Base-by-base conservation (phyloP, 2,113 vertebrate species). In the Telmatochromis brachygnathus region DNA sequence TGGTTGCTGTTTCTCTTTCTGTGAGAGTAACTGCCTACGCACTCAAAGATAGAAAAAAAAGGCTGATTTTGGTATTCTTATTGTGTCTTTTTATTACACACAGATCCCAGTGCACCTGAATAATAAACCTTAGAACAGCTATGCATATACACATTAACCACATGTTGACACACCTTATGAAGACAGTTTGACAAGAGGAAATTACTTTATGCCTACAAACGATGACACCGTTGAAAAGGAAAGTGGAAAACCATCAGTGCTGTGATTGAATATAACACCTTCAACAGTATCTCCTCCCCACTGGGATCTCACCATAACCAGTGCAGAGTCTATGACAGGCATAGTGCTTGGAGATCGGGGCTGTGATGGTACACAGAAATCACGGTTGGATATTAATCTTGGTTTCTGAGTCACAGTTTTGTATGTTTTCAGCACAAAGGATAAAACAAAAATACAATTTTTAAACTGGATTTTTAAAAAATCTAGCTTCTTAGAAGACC, bases 41-140 rank as follows among this genome's bases (percentile, higher is more conserved):
- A 60, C 62, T 4, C 33, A 81, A 49, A 81, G 87, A 87, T 70
- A 80, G 84, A 87, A 65, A 65, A 37, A 37, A 65, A 87, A 51
- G 51, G 60, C 79, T 30, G 65, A 80, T 82, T 86, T 88, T 80
- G 84, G 82, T 62, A 89, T 91, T 85, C 85, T 73, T 79, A 86
- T 89, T 81, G 81, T 79, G 9, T 62, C 68, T 84, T 91, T 92
- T 93, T 88, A 92, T 94, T 86, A 84, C 86, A 82, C 62, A 55
- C 56, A 11, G 33, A 68, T 86, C 94, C 92, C 92, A 80, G 51
- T 9, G 85, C 93, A 92, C 89, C 87, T 56, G 79, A 84, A 86
- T 94, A 94, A 95, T 95, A 92, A 94, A 91, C 56, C 86, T 11
- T 33, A 37, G 79, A 86, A 60, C 39, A 39, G 42, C 84, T 84